A percentile compares a stretch with the other conserved stretches of the same genome.
These are phyloP conservation scores for Aptenodytes forsteri DNA, from an alignment of 2,113 vertebrate genomes.

Conservation along the genomic window DNA sequence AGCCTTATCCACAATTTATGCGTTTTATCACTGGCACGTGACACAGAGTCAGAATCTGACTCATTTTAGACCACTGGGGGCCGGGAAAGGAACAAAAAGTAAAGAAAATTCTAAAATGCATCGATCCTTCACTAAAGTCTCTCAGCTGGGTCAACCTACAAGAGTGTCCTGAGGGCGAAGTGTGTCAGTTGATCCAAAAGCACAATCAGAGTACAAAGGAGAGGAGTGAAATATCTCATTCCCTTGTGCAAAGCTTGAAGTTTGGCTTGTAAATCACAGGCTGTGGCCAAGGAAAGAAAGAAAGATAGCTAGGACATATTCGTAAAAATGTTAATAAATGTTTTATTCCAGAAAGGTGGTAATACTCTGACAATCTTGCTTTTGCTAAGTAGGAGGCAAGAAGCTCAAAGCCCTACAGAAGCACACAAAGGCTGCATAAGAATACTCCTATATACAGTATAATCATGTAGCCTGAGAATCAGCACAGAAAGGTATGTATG, in stretches of 20 bases:
- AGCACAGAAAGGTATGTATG: not conserved
- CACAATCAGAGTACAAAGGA: not conserved
- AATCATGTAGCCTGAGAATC: not conserved
- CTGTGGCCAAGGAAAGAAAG: not conserved
- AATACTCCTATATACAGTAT: not conserved
- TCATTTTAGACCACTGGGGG: not conserved
- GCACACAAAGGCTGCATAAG: not conserved
- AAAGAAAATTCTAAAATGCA: not conserved
- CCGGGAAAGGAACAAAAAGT: not conserved
- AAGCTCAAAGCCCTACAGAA: not conserved
- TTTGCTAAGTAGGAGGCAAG: not conserved
- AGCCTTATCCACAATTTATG: not conserved
- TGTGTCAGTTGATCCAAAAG: not conserved
- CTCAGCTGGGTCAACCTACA: not conserved
- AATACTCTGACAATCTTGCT: not conserved
- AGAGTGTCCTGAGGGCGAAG: not conserved
- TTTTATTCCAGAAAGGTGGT: not conserved
- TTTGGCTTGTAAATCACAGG: conserved; percentile 1
- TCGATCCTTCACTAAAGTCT: not conserved
- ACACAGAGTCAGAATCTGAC: conserved; percentile 11
- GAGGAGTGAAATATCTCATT: not conserved
- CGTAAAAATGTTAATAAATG: not conserved
- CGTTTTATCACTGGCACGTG: conserved; percentile 18
- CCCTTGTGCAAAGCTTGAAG: not conserved
- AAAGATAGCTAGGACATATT: not conserved